Base-by-base conservation (phyloP, 1,140 invertebrate genomes). In the Acromyrmex heyeri region DNA sequence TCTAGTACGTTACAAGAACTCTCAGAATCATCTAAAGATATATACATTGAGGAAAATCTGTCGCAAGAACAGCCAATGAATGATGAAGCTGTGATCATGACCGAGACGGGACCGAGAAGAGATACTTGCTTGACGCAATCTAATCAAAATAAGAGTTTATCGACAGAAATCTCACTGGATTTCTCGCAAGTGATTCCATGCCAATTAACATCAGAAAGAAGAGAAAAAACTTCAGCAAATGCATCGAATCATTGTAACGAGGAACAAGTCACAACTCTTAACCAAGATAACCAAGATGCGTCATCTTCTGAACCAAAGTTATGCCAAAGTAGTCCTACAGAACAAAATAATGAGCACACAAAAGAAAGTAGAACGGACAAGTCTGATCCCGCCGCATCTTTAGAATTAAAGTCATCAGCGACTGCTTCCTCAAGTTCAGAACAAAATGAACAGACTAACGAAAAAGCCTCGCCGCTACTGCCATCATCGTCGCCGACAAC, bases 171-270 rank as follows among this genome's bases (percentile, higher is more conserved):
- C 1, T 38, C 8, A 6, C 3, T 75, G 48, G 24, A 27, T 24
- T 57, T 27, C 1, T 7, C 30, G 30, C 59, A 50, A 55, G 50
- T 12, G 10, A 2, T 72, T 48, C 2, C 24, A 53, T 6, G 8
- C 44, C 72, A 86, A 65, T 27, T 12, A 5, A 53, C 50, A n/a
- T 0, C 59, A 34, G 1, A 10, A 12, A 70, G 61, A 10, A 21
- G 53, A 72, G 70, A 38, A 70, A 50, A 87, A 83, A 24, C 30
- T 4, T 59, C 21, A 59, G 6, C n/a, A 34, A 70, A 24, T 86
- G 24, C 18, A 14, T 70, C 12, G 21, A 3, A 38, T 7, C 5
- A 18, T 73, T 3, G 3, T 12, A 53, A n/a, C 34, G 10, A 76
- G 50, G 69, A 79, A 65, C 48, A 57, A 81, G 27, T n/a, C 27